Evolutionary conservation across 2,888 invertebrate genomes (phyloP).

Genomic region (Apotomis capreana): DNA sequence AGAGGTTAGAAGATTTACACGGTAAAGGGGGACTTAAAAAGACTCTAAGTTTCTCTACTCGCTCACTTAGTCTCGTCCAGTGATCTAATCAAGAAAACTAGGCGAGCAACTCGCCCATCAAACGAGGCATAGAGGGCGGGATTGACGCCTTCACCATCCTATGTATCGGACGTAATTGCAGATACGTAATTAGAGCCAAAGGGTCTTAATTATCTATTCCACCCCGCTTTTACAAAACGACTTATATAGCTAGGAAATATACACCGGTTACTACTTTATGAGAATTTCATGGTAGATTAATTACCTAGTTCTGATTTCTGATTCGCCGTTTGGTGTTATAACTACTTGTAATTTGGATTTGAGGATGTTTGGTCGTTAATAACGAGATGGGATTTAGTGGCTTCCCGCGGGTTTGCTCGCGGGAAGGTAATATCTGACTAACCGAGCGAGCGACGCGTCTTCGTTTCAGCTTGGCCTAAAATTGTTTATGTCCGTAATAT

Average conservation of each 20-base stretch:
- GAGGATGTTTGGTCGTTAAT: constrained; percentile 17
- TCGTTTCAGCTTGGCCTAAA: no score
- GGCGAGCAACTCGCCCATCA: constrained; percentile 7
- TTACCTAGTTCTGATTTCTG: constrained; percentile 39
- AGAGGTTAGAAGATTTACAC: no score
- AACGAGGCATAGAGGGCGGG: constrained; percentile 61
- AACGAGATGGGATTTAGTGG: background rate
- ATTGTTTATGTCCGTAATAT: no score
- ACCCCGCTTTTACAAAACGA: background rate
- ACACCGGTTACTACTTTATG: no score
- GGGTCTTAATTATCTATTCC: constrained; percentile 22
- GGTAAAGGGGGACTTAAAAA: no score
- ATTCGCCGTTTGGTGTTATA: constrained; percentile 34
- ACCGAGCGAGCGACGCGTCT: no score
- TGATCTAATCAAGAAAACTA: background rate
- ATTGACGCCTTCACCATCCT: constrained; percentile 62
- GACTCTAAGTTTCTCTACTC: no score
- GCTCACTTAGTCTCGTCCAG: background rate
- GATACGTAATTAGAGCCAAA: constrained; percentile 58
- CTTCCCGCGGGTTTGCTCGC: background rate
- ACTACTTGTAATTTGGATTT: constrained; percentile 36
- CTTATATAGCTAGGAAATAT: background rate
- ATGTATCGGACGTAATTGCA: constrained; percentile 59
- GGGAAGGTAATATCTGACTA: background rate
- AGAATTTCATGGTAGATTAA: no score